Conservation (phyloP, 2,888 invertebrate genomes). For the Athrips mouffetella region DNA sequence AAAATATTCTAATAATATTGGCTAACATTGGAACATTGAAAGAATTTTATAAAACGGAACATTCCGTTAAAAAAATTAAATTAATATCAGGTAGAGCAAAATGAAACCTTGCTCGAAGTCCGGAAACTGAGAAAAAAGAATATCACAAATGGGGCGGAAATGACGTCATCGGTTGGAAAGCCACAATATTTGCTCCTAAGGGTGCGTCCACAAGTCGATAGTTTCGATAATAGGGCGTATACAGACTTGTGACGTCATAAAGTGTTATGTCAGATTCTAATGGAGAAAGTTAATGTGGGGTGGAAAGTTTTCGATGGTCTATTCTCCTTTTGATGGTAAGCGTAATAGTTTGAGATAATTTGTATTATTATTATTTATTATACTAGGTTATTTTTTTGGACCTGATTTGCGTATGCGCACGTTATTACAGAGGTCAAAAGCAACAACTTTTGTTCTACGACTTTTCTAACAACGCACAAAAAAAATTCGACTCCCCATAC, state of each 20-base stretch:
- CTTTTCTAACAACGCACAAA: too few relatives aligned
- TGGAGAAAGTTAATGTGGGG: conserved; percentile 10
- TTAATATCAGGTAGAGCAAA: neutral
- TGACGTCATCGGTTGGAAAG: conserved; percentile 33
- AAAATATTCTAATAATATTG: neutral
- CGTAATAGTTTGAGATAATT: too few relatives aligned
- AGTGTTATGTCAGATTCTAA: conserved; percentile 24
- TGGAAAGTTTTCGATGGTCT: neutral
- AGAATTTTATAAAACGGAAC: too few relatives aligned
- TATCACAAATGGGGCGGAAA: conserved; percentile 42
- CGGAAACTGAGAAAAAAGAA: conserved; percentile 21
- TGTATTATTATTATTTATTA: too few relatives aligned
- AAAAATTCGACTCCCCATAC: too few relatives aligned
- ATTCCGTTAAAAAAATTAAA: neutral
- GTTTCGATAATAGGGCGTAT: conserved; percentile 16
- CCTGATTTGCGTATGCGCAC: too few relatives aligned
- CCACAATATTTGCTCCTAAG: conserved; percentile 33
- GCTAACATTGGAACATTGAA: too few relatives aligned
- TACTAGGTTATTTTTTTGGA: too few relatives aligned
- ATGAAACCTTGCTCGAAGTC: neutral
- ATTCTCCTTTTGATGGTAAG: neutral
- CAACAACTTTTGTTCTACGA: too few relatives aligned
- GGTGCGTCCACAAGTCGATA: conserved; percentile 17
- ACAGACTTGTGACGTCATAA: conserved; percentile 22
- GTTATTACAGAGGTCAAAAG: too few relatives aligned